Evolutionary conservation across 1,140 invertebrate genomes (phyloP), one percentile per base, ranked within the genome.

Genomic region (Mylabris phalerata): DNA sequence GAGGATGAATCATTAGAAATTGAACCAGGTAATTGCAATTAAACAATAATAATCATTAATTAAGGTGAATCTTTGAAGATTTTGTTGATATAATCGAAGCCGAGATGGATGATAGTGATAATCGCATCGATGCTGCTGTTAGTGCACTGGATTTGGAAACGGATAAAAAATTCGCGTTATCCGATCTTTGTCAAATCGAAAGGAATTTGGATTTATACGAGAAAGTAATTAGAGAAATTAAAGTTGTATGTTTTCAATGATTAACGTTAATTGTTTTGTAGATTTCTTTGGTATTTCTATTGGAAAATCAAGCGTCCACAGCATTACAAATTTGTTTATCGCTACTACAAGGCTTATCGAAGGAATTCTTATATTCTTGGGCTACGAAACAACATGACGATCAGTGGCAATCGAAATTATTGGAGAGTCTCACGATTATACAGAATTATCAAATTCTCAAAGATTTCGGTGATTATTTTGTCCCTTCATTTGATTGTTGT

Each of bases 341-440:
- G 44, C 50, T 63, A 3, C 11, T 64, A 27, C 4, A 46, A 26
- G 40, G 43, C 25, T 27, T 19, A 25, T 51, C 44, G 6, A 50
- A 55, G 43, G 38, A 48, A 3, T 10, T 65, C 39, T 50, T 68
- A 10, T 52, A 42, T 42, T 48, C 56, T 13, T 67, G 66, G 67
- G 60, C 59, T 9, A 9, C 13, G 48, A 44, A 59, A 47, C 25
- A 62, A 5, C 5, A 7, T 4, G 45, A 43, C 7, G 11, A 45
- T 26, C 7, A 59, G 0, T 70, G 70, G 65, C 49, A 67, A 45
- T 51, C 55, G 10, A 64, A 65, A 57, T 48, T 71, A 10, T 19
- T 71, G 0, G 70, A 71, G 57, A 67, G 66, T 38, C 47, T 71
- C 27, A 56, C 52, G 26, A 66, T 69, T 40, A 67, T 70, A 24